Base-by-base conservation (phyloP, 1,140 invertebrate genomes). In the Panulirus ornatus region DNA sequence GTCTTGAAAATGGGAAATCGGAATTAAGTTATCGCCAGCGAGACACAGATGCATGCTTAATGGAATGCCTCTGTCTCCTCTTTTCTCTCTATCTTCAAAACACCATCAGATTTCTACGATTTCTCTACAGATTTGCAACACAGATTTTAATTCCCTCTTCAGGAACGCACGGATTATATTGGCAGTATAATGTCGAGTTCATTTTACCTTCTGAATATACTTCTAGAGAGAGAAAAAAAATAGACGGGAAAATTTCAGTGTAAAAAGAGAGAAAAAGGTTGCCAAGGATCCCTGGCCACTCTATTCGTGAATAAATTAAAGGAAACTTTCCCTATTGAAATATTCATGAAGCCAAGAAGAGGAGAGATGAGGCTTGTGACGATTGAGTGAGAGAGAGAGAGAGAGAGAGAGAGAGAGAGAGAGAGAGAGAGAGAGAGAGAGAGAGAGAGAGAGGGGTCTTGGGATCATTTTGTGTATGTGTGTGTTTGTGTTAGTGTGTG, bases 1-100 rank as follows among this genome's bases (percentile, higher is more conserved):
- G 83, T 84, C 83, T 84, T 84, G 83, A 84, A 84, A 84, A 84
- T 84, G 73, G n/a, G 70, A 71, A 84, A 44, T 30, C 83, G 63
- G 42, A 84, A 84, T 84, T 44, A 84, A 47, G 70, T 84, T 84
- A 84, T 81, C 47, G 76, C n/a, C 78, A 51, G 66, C 66, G 36
- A 38, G 16, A 42, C 22, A 22, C 40, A 19, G 19, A 16, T 16
- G 16, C 42, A 14, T 47, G 40, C 30, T 16, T 78, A 78, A 78
- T 19, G 73, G 16, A 34, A 16, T 22, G 16, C n/a, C n/a, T n/a
- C n/a, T n/a, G n/a, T n/a, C n/a, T n/a, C n/a, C n/a, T n/a, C n/a
- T n/a, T n/a, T n/a, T n/a, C n/a, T n/a, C n/a, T n/a, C n/a, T n/a
- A n/a, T n/a, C n/a, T n/a, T n/a, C n/a, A n/a, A n/a, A n/a, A n/a